Base-by-base conservation (phyloP, 2,113 vertebrate species). In the Mustelus asterias region DNA sequence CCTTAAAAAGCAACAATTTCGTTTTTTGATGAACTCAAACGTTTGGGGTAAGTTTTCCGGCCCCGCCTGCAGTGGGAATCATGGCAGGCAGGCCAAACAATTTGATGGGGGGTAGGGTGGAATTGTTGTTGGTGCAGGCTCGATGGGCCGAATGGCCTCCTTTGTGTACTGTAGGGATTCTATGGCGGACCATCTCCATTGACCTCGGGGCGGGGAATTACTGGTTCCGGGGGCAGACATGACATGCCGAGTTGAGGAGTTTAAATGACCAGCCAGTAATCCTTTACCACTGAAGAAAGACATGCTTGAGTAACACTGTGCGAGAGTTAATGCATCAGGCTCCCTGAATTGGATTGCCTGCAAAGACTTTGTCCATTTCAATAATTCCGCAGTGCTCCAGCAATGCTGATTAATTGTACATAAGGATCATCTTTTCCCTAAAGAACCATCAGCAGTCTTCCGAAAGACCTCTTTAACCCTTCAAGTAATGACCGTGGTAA, bases 321-420 rank as follows among this genome's bases (percentile, higher is more conserved):
- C 18, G 29, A 29, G 54, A 58, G 48, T 58, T 63, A 63, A 60
- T 63, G 2, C 54, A 92, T 29, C 58, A 63, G 18, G 26, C 89
- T 33, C 58, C 58, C 58, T n/a, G 89, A 33, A 11, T 60, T 63
- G 89, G 63, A 63, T 26, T 63, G 26, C 24, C 26, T 60, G 88
- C 54, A 60, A 85, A 60, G 88, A 26, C 54, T 26, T 63, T 92
- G 89, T 92, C 89, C 29, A 92, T 33, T 65, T 92, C 89, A 92
- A 29, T 92, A 26, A 92, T 92, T 65, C 89, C 29, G 54, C 29
- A 92, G 89, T 92, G 54, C 89, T 92, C 8, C 89, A 92, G 54
- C 89, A 92, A 92, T 63, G 54, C n/a, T 63, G 58, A 92, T 92
- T 63, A 92, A 89, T 89, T 89, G 89, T 63, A 24, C 54, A 29